These are phyloP conservation scores for Prionailurus viverrinus DNA, from an alignment of 2,113 vertebrate genomes.

Conservation along the genomic window DNA sequence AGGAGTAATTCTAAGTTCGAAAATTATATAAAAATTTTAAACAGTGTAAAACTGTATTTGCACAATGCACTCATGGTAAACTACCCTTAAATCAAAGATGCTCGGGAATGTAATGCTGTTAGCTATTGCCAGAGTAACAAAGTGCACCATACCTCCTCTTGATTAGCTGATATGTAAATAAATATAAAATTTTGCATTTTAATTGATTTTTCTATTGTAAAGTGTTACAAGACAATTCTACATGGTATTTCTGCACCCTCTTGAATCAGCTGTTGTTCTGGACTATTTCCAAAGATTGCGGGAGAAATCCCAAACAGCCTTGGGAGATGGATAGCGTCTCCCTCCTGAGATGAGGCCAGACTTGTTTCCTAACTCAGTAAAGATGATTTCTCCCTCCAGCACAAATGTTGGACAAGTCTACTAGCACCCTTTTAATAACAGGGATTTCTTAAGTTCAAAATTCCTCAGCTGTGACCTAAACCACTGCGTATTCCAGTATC, in stretches of 20 bases:
- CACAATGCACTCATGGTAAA: not conserved
- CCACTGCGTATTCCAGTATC: not conserved
- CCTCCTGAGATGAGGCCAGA: not conserved
- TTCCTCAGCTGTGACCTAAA: not conserved
- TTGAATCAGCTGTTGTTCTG: not conserved
- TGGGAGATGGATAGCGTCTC: not conserved
- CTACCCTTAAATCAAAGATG: constrained; percentile 37
- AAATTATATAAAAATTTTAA: constrained; percentile 4
- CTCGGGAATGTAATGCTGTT: not conserved
- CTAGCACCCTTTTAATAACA: not conserved
- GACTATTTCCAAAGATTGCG: not conserved
- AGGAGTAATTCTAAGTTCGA: constrained; percentile 4
- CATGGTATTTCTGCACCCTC: not conserved
- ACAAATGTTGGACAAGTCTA: not conserved
- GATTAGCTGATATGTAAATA: not conserved
- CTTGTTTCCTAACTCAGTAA: constrained; percentile 15
- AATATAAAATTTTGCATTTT: not conserved
- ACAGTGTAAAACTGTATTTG: not conserved
- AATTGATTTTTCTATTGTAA: not conserved
- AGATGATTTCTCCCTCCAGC: not conserved
- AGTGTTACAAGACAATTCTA: not conserved
- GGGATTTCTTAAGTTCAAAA: not conserved
- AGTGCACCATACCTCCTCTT: not conserved
- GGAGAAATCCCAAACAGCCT: not conserved
- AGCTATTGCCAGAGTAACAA: not conserved